Percentiles rank a stretch among this genome's conserved stretches.
These are phyloP conservation scores for Parotocinclus haroldoi DNA, from an alignment of 2,797 vertebrate genomes.

Conservation along the genomic window DNA sequence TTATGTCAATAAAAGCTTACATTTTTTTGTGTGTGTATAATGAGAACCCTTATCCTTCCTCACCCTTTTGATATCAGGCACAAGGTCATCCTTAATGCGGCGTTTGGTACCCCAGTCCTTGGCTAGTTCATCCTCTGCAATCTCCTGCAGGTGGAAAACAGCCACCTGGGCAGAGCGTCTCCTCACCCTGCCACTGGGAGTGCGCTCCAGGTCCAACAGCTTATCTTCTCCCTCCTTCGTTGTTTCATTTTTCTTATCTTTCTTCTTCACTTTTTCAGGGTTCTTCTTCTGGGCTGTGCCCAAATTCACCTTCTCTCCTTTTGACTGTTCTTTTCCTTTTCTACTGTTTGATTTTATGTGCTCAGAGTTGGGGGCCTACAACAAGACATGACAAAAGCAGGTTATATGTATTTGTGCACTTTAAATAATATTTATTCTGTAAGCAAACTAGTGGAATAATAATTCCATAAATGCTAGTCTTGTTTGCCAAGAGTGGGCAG, in stretches of 20 bases:
- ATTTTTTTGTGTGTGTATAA: background rate
- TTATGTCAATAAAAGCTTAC: background rate
- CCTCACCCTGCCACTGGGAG: constrained; percentile 90
- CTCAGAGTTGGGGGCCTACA: constrained; percentile 31
- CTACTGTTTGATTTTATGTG: constrained; percentile 54
- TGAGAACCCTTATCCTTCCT: constrained; percentile 43
- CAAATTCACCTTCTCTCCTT: constrained; percentile 40
- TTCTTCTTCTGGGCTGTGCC: constrained; percentile 33
- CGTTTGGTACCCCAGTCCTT: constrained; percentile 90
- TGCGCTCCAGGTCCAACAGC: constrained; percentile 84
- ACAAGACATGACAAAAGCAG: background rate
- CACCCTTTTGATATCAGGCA: constrained; percentile 93
- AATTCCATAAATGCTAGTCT: no score
- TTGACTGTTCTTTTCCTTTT: constrained; percentile 51
- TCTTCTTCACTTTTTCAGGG: constrained; percentile 34
- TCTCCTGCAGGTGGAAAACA: constrained; percentile 96
- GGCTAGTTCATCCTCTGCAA: constrained; percentile 90
- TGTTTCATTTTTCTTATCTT: constrained; percentile 26
- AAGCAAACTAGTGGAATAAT: no score
- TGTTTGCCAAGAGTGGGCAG: no score
- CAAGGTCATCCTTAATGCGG: constrained; percentile 93
- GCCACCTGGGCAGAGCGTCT: constrained; percentile 92
- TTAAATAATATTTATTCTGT: no score
- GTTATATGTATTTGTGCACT: no score
- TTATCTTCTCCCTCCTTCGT: constrained; percentile 48